phyloP scores from a whole-genome alignment of 2,797 vertebrate species.

The Bovichtus diacanthus region DNA sequence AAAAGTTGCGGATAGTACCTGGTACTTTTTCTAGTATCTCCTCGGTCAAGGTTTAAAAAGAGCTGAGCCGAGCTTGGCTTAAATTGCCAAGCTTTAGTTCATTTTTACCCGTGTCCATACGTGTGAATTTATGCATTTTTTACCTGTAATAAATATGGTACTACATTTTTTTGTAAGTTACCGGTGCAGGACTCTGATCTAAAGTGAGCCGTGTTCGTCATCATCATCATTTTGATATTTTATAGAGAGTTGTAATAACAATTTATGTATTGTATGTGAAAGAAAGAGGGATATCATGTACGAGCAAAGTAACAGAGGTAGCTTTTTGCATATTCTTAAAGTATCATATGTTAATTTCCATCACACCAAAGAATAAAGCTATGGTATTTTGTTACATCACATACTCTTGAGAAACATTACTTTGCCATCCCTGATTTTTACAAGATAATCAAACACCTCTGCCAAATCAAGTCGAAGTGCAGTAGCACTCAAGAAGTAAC shows the following conservation, averaged over 20 bases:
- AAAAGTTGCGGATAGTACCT: no score
- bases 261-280: not conserved
- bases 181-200: no score
- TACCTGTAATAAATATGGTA: no score
- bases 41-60: no score
- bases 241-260: not conserved
- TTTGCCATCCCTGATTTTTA: not conserved
- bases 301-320: not conserved
- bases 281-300: not conserved
- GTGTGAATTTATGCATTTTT: no score
- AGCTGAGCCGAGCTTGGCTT: no score
- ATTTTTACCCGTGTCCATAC: no score
- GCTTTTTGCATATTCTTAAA: not conserved
- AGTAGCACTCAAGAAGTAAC: constrained; percentile 1
- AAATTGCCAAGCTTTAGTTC: no score
- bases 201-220: not conserved
- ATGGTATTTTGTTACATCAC: not conserved
- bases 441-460: constrained; percentile 21
- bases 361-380: not conserved
- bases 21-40: no score
- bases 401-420: constrained; percentile 8
- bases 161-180: no score
- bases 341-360: not conserved
- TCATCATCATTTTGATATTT: not conserved
- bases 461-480: constrained; percentile 30